Base-by-base conservation (phyloP, 2,888 invertebrate species). In the Sinodicranocentrus sp. region DNA sequence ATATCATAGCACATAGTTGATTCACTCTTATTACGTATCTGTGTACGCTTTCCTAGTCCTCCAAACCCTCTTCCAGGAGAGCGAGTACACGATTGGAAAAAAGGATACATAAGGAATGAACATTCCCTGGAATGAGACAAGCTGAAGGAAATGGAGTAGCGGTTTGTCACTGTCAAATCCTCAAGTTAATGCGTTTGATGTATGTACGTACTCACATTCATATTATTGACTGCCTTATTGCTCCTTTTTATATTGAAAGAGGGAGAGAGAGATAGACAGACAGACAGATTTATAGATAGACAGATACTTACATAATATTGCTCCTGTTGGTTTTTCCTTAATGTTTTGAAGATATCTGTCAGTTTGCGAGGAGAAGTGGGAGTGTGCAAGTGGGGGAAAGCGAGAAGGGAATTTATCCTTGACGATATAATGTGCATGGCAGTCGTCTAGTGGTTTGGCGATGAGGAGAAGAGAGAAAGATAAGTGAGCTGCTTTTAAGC, bases 151-250 rank as follows among this genome's bases (percentile, higher is more conserved):
- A 88, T 88, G 87, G 87, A 86, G 84, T 76, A 83, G 85, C 82
- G 85, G 86, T 88, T 88, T 88, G 88, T 88, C 88, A 88, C 86
- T 88, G 88, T 88, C 88, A 88, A 85, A 84, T 80, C 70, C 59
- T 85, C 85, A 87, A 87, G 88, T 87, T 86, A 88, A 88, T 88
- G 88, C 85, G 82, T 82, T 86, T 87, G 84, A 87, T 87, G 59
- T 73, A 59, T 61, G 61, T 73, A 73, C 43, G 52, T 52, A 28
- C 52, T 44, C 39, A 67, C 59, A 17, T 52, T 70, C 70, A 48
- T 70, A 68, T 77, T 68, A 77, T 68, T 68, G 67, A 77, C 77
- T 77, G 44, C 28, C 44, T 48, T 68, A 77, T 68, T 68, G 48
- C 43, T 23, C 65, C 44, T 67, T 43, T 28, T 15, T 61, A 39